These are phyloP conservation scores for Bombus ignitus DNA, from an alignment of 1,140 invertebrate species.

Conservation along the genomic window DNA sequence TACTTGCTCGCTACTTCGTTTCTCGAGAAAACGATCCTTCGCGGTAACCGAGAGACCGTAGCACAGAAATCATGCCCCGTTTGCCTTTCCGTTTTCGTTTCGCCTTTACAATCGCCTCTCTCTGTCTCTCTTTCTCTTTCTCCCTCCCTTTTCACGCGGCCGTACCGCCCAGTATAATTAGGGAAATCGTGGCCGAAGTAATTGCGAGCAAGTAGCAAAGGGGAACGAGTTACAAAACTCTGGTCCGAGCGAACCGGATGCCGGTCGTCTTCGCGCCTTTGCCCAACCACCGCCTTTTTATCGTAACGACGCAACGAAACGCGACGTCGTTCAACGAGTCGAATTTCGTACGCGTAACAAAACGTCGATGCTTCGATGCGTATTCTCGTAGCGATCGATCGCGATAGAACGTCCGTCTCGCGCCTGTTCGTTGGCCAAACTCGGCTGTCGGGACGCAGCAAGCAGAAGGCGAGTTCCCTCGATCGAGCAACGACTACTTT, in stretches of 20 bases:
- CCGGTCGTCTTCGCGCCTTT: neutral
- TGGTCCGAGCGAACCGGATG: neutral
- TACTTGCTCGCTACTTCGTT: neutral
- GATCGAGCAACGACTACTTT: neutral
- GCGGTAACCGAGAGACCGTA: neutral
- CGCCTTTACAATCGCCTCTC: neutral
- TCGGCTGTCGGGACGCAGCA: no score
- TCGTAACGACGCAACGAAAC: neutral
- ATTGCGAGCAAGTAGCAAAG: slow-evolving; percentile 25
- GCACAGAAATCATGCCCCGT: slow-evolving; percentile 21
- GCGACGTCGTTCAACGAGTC: no score
- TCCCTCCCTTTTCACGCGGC: neutral
- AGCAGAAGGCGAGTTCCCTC: neutral
- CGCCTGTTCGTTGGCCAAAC: neutral
- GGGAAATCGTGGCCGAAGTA: slow-evolving; percentile 48
- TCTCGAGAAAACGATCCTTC: neutral
- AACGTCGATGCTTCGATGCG: neutral
- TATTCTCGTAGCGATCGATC: no score
- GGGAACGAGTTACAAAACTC: neutral
- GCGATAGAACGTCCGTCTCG: neutral
- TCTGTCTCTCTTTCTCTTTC: neutral
- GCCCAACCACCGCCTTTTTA: neutral
- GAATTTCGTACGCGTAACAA: neutral
- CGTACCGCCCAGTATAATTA: slow-evolving; percentile 45
- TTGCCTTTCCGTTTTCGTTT: neutral